phyloP scores from a whole-genome alignment of 2,113 vertebrate genomes.

The Tapirus terrestris region DNA sequence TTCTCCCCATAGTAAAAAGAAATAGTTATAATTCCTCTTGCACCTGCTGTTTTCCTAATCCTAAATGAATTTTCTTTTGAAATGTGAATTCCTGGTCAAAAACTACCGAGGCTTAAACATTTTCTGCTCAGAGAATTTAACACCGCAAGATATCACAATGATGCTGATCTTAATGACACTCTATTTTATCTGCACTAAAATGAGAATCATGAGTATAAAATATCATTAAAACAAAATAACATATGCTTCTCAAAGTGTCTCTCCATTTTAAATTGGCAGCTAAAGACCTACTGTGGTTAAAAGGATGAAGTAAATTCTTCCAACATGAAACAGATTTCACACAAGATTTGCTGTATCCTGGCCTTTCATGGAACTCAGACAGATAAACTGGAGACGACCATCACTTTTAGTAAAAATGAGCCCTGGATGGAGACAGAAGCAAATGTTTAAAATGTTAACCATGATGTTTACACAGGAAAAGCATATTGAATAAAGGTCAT shows the following conservation, averaged over 20 bases:
- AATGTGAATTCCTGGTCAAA: constrained; percentile 75
- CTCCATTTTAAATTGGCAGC: constrained; percentile 34
- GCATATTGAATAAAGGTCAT: neutral
- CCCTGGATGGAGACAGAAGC: neutral
- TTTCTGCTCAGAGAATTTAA: constrained; percentile 43
- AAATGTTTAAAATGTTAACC: neutral
- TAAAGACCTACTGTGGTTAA: neutral
- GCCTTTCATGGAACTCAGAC: neutral
- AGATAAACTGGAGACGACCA: neutral
- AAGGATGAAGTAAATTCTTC: neutral
- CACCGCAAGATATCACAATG: constrained; percentile 13
- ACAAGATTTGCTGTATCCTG: neutral
- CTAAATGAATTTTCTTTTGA: constrained; percentile 72
- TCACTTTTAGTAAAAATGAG: constrained; percentile 1
- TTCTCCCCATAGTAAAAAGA: constrained; percentile 79
- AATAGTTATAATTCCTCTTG: constrained; percentile 80
- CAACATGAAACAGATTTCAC: constrained; percentile 27
- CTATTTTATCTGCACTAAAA: constrained; percentile 35
- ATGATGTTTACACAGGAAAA: neutral
- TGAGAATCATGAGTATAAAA: constrained; percentile 28
- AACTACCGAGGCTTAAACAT: constrained; percentile 27
- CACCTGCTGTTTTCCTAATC: constrained; percentile 72
- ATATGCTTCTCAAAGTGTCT: neutral
- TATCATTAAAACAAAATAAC: constrained; percentile 36
- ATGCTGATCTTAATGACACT: constrained; percentile 5